Base-by-base conservation (phyloP, 2,113 vertebrate species). In the Lampris incognitus region DNA sequence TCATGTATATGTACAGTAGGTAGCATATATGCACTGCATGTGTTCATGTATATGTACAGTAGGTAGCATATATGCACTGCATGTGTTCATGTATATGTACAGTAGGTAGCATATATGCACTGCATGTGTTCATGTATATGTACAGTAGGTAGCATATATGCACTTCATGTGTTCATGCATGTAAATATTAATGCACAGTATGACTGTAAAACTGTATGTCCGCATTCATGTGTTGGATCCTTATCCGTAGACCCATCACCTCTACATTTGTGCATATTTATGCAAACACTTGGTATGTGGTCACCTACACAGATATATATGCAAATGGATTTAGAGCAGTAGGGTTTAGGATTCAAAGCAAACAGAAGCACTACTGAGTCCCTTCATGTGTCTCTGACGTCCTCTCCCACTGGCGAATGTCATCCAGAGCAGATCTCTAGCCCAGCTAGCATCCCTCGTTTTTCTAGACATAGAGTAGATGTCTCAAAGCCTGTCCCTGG, bases 181-280 rank as follows among this genome's bases (percentile, higher is more conserved):
- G 24, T 0, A 24, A 24, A 24, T 24, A 24, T 24, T 24, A 24
- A 24, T 24, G 24, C 24, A 24, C 24, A 24, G 24, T 24, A 24
- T 24, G 24, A 24, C 24, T 24, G 24, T 24, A 24, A 24, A 24
- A 24, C 24, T 24, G 24, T 24, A 24, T 24, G 24, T 24, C 24
- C 24, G 24, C 24, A 24, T 24, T 24, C 24, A 24, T 24, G 24
- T 24, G 96, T 97, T 4, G 95, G 96, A 37, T 97, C 95, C 93
- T 96, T 96, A 37, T 97, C 95, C 93, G 96, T 96, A 84, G 96
- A 97, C 84, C 95, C 96, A 92, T 96, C 95, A 90, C 96, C 96
- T 95, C 96, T 96, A 92, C 85, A 57, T 91, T 24, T 24, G 24
- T 24, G 24, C 24, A 24, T 24, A 24, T 24, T 24, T 24, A 74